These are phyloP conservation scores for Equus quagga DNA, from an alignment of 2,113 vertebrate genomes.

Conservation along the genomic window DNA sequence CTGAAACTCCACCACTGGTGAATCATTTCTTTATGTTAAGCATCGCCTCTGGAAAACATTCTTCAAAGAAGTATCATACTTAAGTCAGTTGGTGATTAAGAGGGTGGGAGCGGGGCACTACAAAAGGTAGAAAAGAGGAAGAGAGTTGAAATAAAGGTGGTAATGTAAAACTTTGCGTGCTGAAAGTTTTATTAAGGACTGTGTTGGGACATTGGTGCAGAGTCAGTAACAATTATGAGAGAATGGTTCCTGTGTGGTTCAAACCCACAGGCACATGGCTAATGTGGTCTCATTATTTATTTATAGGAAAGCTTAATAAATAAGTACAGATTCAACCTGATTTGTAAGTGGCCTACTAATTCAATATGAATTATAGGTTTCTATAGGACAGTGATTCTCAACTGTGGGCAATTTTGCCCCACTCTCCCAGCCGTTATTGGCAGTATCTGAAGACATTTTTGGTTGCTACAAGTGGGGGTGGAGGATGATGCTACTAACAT, in stretches of 20 bases:
- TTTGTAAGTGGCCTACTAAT: conserved; percentile 43
- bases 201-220: not conserved
- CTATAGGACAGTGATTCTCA: conserved; percentile 30
- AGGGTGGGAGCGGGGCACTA: not conserved
- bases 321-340: conserved; percentile 31
- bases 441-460: not conserved
- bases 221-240: not conserved
- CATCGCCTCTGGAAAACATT: not conserved
- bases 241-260: not conserved
- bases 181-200: not conserved
- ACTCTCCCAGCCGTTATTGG: not conserved
- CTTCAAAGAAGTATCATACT: not conserved
- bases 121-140: not conserved
- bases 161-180: not conserved
- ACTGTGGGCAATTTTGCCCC: not conserved
- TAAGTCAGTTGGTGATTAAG: conserved; percentile 13
- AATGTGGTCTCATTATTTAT: conserved; percentile 34
- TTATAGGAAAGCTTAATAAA: conserved; percentile 56
- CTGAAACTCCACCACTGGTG: not conserved
- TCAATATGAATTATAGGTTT: conserved; percentile 48
- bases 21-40: not conserved
- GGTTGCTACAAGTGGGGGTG: not conserved
- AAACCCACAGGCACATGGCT: not conserved
- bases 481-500: not conserved
- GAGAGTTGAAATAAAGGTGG: not conserved